phyloP scores from a whole-genome alignment of 2,888 invertebrate species.

The Eustalomyia histrio region DNA sequence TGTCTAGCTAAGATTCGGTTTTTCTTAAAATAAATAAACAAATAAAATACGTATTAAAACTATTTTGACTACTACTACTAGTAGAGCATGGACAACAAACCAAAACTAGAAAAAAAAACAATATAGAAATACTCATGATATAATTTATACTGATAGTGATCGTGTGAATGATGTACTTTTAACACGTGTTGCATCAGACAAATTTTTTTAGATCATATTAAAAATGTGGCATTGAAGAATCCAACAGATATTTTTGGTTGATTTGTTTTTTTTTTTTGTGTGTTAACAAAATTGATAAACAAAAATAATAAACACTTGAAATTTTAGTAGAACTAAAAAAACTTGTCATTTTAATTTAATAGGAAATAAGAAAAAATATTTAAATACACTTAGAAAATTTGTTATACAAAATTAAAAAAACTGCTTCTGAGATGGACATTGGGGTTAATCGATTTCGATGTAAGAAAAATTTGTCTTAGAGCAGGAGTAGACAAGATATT shows the following conservation, averaged over 20 bases:
- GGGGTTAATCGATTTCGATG: no score
- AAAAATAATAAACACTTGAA: background rate
- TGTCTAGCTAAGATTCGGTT: background rate
- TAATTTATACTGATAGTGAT: background rate
- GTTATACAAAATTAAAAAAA: no score
- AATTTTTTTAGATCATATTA: conserved; percentile 10
- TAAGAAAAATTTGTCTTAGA: no score
- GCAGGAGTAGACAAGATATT: no score
- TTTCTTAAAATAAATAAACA: background rate
- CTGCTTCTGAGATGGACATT: no score
- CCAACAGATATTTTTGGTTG: background rate
- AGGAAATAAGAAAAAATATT: background rate
- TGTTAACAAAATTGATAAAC: background rate
- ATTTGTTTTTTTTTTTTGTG: no score
- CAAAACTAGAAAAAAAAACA: background rate
- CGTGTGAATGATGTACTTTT: conserved; percentile 46
- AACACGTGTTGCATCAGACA: conserved; percentile 62
- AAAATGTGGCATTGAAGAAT: conserved; percentile 1
- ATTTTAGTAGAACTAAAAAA: background rate
- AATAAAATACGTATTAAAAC: background rate
- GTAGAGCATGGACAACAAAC: background rate
- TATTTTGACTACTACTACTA: background rate
- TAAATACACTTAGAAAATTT: background rate
- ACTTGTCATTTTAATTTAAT: background rate
- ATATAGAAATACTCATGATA: no score